phyloP scores from a whole-genome alignment of 2,888 invertebrate species.

The Sepiola atlantica region DNA sequence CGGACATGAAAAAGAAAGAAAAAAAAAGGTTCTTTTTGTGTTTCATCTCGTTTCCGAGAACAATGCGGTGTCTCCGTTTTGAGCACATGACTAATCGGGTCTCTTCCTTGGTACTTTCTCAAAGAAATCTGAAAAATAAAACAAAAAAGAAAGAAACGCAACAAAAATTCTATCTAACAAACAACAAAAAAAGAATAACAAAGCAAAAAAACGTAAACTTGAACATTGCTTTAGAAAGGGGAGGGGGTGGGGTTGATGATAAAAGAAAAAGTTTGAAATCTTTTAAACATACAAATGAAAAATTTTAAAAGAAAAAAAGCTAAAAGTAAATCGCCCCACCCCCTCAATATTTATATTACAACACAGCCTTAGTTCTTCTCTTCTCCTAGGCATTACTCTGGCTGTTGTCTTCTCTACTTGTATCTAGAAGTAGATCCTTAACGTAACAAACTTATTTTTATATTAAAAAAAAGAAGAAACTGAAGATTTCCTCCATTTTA shows the following conservation, averaged over 20 bases:
- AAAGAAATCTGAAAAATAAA: background rate
- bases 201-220: background rate
- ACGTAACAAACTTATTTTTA: background rate
- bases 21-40: background rate
- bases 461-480: background rate
- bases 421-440: background rate
- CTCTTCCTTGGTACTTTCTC: background rate
- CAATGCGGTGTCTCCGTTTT: background rate
- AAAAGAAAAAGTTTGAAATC: background rate
- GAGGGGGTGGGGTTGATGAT: background rate
- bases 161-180: too few species aligned
- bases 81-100: background rate
- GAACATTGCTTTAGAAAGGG: background rate
- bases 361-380: background rate
- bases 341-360: background rate
- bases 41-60: background rate
- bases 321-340: background rate
- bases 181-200: background rate
- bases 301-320: background rate
- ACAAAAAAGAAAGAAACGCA: background rate
- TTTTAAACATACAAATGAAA: background rate
- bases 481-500: constrained; percentile 12
- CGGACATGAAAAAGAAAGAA: background rate
- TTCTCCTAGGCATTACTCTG: background rate
- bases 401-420: background rate